Evolutionary conservation across 2,113 vertebrate genomes (phyloP).

Genomic region (Caretta caretta): DNA sequence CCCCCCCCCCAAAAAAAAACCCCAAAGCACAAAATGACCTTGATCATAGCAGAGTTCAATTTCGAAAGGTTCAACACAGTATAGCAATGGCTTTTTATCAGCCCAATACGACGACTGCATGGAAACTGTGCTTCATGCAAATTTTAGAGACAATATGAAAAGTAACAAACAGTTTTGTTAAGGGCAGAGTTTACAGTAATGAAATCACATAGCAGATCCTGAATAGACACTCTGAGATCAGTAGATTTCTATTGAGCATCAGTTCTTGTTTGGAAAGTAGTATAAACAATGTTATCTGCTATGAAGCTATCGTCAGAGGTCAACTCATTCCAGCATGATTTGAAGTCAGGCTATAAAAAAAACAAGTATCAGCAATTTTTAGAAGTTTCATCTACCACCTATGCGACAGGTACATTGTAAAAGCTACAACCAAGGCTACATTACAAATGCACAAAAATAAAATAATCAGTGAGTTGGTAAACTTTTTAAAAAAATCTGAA

Average conservation of each 20-base stretch:
- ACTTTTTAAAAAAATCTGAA: neutral
- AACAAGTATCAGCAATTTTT: neutral
- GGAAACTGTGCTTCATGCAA: neutral
- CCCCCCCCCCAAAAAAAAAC: too few species aligned
- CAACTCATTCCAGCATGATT: neutral
- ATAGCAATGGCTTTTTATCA: neutral
- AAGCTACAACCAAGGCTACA: neutral
- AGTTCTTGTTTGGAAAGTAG: neutral
- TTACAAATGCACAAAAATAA: neutral
- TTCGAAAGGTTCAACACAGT: neutral
- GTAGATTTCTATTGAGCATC: neutral
- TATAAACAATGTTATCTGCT: neutral
- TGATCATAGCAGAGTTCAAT: neutral
- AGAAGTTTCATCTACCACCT: neutral
- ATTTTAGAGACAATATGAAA: neutral
- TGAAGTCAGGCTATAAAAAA: neutral
- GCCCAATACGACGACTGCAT: neutral
- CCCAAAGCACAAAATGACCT: conserved; percentile 1
- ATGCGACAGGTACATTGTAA: neutral
- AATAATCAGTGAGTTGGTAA: neutral
- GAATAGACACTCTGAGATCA: neutral
- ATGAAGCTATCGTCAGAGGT: conserved; percentile 2
- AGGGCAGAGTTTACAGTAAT: neutral
- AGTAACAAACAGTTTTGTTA: conserved; percentile 11
- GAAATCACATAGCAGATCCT: neutral